Conservation (phyloP, 2,888 invertebrate species). For the Kryphioiulus occultus region DNA sequence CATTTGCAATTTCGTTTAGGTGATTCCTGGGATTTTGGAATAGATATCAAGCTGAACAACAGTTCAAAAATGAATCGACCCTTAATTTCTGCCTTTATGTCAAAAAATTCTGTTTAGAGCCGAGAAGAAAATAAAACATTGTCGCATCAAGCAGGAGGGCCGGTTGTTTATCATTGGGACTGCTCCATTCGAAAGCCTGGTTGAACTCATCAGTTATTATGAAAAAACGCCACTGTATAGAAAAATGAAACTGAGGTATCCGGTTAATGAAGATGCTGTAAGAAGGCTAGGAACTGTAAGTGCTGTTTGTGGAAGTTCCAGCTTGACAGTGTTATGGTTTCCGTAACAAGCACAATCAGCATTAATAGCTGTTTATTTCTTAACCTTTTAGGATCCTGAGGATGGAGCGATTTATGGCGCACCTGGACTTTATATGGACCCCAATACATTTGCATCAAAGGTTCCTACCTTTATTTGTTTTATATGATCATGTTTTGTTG, state of each 20-base stretch:
- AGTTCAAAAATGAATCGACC: background rate
- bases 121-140: slow-evolving; percentile 95
- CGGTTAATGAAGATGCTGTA: slow-evolving; percentile 79
- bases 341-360: background rate
- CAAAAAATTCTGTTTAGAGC: slow-evolving; percentile 69
- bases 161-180: slow-evolving; percentile 88
- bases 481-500: background rate
- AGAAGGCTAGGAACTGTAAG: slow-evolving; percentile 67
- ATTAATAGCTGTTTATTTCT: background rate
- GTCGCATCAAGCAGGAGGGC: slow-evolving; percentile 91
- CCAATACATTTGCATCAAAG: slow-evolving; percentile 77
- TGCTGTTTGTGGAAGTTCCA: slow-evolving; percentile 65
- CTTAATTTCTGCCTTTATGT: slow-evolving; percentile 56
- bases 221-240: slow-evolving; percentile 89
- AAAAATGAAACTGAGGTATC: slow-evolving; percentile 84
- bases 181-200: slow-evolving; percentile 93
- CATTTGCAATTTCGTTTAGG: slow-evolving; percentile 91
- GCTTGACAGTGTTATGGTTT: background rate
- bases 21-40: slow-evolving; percentile 62
- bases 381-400: slow-evolving; percentile 58
- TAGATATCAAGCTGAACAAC: background rate
- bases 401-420: slow-evolving; percentile 59
- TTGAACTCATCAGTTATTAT: slow-evolving; percentile 91
- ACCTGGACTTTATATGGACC: slow-evolving; percentile 74
- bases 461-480: slow-evolving; percentile 62